Base-by-base conservation (phyloP, 92 coral and sea anemone species). In the Desmophyllum pertusum region DNA sequence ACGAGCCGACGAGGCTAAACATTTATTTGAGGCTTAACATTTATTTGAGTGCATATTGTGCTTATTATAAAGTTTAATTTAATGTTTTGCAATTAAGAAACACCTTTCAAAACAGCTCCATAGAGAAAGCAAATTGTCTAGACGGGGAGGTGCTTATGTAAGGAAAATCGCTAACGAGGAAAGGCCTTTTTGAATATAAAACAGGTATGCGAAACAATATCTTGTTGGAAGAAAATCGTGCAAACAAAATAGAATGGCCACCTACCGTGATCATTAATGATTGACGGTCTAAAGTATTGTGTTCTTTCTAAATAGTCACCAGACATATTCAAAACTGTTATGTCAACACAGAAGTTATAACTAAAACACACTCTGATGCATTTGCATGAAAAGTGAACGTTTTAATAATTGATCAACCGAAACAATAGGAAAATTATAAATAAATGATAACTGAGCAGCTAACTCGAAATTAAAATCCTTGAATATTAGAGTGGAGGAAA, bases 371-470 rank as follows among this genome's bases (percentile, higher is more conserved):
- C n/a, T n/a, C n/a, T n/a, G n/a, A n/a, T 25, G 65, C 17, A 59
- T 59, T 59, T 59, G 65, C 65, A 59, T 59, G 15, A 59, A 59
- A 59, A 59, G 35, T 14, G 4, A 29, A 59, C 27, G 31, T 67
- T 17, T 66, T 13, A 66, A 66, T 66, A 15, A 66, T 66, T 66
- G 38, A 66, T 66, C 23, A 35, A 5, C 42, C 6, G 23, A 66
- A 18, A 66, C 0, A 41, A 66, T 50, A 57, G 63, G 41, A 65
- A 35, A 36, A 29, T 23, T 23, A 67, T 67, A 5, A 67, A 67
- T 37, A 67, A 67, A 37, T 67, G 11, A 67, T 67, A 35, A 43
- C 45, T 8, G 42, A 37, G 73, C 73, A 33, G 73, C n/a, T 67
- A 33, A 67, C 45, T 36, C 42, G 27, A 67, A 67, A 67, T 66